Evolutionary conservation across 2,113 vertebrate genomes (phyloP).

Genomic region (Aptenodytes patagonicus): DNA sequence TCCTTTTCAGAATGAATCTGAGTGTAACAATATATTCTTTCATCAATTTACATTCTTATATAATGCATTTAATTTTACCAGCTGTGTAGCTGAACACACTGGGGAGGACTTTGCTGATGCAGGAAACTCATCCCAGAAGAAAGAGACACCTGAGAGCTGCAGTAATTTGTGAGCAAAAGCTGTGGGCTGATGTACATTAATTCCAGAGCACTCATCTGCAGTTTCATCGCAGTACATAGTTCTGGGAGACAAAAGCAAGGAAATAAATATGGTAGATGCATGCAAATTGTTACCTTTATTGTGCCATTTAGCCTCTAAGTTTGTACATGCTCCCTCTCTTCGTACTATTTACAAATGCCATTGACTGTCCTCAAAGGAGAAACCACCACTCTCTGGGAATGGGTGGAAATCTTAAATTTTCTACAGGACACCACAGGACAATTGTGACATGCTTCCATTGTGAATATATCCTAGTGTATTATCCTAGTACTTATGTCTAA

Average conservation of each 20-base stretch:
- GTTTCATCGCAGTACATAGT: slow-evolving; percentile 94
- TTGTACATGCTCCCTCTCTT: background rate
- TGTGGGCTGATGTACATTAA: slow-evolving; percentile 93
- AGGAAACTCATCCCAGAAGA: slow-evolving; percentile 96
- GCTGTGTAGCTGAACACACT: slow-evolving; percentile 84
- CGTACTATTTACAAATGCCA: background rate
- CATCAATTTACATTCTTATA: background rate
- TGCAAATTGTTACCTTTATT: background rate
- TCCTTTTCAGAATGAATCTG: background rate
- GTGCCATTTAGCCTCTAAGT: background rate
- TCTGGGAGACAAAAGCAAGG: slow-evolving; percentile 69
- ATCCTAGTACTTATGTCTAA: background rate
- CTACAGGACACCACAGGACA: background rate
- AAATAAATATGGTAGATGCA: background rate
- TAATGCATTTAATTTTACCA: slow-evolving; percentile 71
- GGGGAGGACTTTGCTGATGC: slow-evolving; percentile 85
- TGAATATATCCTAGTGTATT: background rate
- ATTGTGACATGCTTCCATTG: background rate
- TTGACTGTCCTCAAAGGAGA: background rate
- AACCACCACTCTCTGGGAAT: background rate
- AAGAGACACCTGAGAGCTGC: slow-evolving; percentile 86
- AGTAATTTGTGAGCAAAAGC: slow-evolving; percentile 94
- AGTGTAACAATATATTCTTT: background rate
- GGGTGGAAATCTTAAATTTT: background rate
- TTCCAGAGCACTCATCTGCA: slow-evolving; percentile 85